A percentile compares a stretch with the other conserved stretches of the same genome.
phyloP scores from a whole-genome alignment of 2,113 vertebrate species.

The Monarcha castaneiventris region DNA sequence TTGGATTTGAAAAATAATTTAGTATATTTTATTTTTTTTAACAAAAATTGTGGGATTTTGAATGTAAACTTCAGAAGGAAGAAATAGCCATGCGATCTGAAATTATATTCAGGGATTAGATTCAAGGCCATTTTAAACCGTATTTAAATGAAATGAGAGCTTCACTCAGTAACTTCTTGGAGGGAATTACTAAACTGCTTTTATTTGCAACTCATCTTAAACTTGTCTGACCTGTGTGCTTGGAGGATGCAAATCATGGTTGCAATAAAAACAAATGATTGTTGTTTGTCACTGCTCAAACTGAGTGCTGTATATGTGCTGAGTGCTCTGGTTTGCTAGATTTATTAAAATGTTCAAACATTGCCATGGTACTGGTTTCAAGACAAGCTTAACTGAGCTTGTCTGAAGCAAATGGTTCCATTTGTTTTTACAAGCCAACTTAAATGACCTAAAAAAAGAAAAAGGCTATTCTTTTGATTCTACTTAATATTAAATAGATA shows the following conservation, averaged over 20 bases:
- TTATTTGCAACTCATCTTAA: background rate
- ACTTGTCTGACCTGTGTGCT: background rate
- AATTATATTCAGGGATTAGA: background rate
- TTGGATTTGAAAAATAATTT: background rate
- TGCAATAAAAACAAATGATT: background rate
- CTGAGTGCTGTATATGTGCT: background rate
- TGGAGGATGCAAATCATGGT: background rate
- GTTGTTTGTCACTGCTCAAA: background rate
- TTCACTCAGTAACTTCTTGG: background rate
- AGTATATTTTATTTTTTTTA: background rate
- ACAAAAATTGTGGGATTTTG: background rate
- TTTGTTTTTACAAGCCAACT: background rate
- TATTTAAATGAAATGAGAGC: background rate
- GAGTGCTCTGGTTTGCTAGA: background rate
- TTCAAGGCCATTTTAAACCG: background rate
- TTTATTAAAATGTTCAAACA: background rate
- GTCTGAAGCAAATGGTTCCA: background rate
- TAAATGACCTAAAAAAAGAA: background rate
- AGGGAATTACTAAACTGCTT: background rate
- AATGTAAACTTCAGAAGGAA: background rate
- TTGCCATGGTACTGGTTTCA: background rate
- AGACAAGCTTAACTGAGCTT: background rate
- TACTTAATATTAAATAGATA: background rate
- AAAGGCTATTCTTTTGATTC: background rate
- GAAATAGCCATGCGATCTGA: background rate